Base-by-base conservation (phyloP, 2,113 vertebrate genomes). In the Jaculus jaculus region DNA sequence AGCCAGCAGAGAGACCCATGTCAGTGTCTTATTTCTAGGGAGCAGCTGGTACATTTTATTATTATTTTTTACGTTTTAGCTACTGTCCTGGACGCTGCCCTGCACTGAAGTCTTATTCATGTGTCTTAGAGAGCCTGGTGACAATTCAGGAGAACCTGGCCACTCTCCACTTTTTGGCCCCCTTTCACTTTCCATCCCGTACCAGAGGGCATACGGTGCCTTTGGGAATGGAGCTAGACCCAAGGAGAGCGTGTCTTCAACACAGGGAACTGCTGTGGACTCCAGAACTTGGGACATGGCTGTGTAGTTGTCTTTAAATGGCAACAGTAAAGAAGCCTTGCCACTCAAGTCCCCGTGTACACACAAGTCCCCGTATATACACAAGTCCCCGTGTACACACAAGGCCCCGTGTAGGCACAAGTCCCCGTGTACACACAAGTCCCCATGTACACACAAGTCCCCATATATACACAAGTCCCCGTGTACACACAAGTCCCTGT, bases 91-190 rank as follows among this genome's bases (percentile, higher is more conserved):
- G 79, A 54, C 85, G 37, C 72, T 81, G 82, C 42, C 2, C 63
- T 2, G 72, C 47, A 37, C 47, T 24, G 11, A 87, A 77, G 30
- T 20, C 32, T 85, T 65, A 90, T 34, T 69, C 9, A 0, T 24
- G 23, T 42, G 84, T 91, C 65, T 90, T 72, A 88, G 95, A 66
- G 90, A 86, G 68, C 17, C 34, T 61, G 10, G 4, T 28, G 54
- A 71, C 54, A 21, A 77, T 20, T 90, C 51, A 9, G 23, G 32
- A 21, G 34, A 51, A 12, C 7, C 2, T 51, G 71, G 20, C 10
- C 1, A 0, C 26, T 34, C 0, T 58, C 32, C 1, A 39, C 15
- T 30, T 42, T 20, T 47, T 16, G 73, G 51, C 12, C 4, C 16
- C 32, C 23, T 72, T 86, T 61, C 34, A 66, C 24, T 30, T 11